Percentiles rank a stretch among this genome's conserved stretches.
Conservation (phyloP, 2,888 invertebrate species). For the Drosophila mulleri region DNA sequence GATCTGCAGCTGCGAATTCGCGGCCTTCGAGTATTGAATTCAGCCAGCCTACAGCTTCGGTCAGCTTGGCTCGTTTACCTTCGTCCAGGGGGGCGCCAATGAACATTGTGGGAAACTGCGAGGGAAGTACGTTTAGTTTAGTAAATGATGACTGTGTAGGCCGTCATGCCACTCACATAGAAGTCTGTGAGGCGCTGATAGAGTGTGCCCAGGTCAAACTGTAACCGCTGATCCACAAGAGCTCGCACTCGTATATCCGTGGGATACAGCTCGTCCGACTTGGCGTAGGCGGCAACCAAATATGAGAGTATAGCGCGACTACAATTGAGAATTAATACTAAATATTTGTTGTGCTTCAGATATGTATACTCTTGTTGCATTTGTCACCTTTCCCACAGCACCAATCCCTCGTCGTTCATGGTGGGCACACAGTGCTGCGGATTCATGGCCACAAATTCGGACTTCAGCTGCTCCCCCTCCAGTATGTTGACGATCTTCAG, state of each 20-base stretch:
- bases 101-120: slow-evolving; percentile 85
- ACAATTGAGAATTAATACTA: neutral
- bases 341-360: no score
- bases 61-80: slow-evolving; percentile 86
- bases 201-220: slow-evolving; percentile 87
- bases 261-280: slow-evolving; percentile 87
- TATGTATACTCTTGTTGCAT: neutral
- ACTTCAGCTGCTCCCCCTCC: slow-evolving; percentile 87
- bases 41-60: slow-evolving; percentile 87
- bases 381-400: slow-evolving; percentile 86
- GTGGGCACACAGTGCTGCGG: slow-evolving; percentile 87
- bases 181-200: slow-evolving; percentile 86
- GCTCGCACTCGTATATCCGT: slow-evolving; percentile 87
- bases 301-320: slow-evolving; percentile 87
- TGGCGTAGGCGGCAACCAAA: slow-evolving; percentile 87
- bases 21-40: slow-evolving; percentile 86
- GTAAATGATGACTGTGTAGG: neutral
- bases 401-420: slow-evolving; percentile 86
- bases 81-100: slow-evolving; percentile 85
- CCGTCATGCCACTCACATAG: slow-evolving; percentile 85
- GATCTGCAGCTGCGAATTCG: slow-evolving; percentile 87
- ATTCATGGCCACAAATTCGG: slow-evolving; percentile 87
- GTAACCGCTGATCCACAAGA: slow-evolving; percentile 87
- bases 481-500: slow-evolving; percentile 87
- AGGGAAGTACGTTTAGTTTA: no score